Conservation (phyloP, 1,140 invertebrate genomes). For the Metopolophium dirhodum region DNA sequence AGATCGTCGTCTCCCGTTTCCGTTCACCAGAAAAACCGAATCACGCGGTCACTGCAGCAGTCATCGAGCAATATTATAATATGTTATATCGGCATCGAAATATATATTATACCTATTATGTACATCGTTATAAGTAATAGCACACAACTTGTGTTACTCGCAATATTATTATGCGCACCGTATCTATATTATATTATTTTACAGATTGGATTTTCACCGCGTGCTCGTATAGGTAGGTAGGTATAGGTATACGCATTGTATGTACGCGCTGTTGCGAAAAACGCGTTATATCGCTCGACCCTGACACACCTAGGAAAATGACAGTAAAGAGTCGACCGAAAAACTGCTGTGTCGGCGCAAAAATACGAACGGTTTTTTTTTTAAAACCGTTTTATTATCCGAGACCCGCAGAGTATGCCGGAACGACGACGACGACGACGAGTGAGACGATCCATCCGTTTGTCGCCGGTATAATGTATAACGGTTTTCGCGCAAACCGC, state of each 20-base stretch:
- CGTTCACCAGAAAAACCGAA: conserved; percentile 7
- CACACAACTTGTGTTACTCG: background rate
- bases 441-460: background rate
- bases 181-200: background rate
- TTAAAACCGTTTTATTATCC: no score
- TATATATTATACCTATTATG: background rate
- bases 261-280: background rate
- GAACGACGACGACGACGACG: background rate
- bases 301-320: conserved; percentile 2
- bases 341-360: background rate
- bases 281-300: background rate
- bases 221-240: background rate
- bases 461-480: background rate
- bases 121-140: background rate
- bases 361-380: background rate
- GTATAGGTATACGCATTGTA: background rate
- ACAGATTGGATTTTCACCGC: conserved; percentile 26
- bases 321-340: background rate
- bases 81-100: background rate
- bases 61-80: background rate
- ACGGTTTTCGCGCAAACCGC: background rate
- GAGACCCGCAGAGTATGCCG: background rate
- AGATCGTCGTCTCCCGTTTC: background rate
- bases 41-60: background rate
- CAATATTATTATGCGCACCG: background rate